Conservation (phyloP, 2,113 vertebrate genomes). For the Setophaga kirtlandii region DNA sequence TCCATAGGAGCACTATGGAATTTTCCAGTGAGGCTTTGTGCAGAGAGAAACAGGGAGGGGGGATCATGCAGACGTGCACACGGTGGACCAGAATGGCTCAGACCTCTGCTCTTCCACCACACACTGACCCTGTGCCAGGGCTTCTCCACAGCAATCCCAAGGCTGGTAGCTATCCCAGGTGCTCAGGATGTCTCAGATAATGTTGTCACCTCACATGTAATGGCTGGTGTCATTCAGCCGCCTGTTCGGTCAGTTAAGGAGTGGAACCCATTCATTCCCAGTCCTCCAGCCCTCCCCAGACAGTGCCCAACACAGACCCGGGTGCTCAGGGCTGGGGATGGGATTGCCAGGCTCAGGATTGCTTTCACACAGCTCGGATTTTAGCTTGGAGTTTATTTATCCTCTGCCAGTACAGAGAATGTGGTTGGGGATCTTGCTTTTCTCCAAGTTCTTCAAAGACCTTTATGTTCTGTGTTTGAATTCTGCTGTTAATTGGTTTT, state of each 20-base stretch:
- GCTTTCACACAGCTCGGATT: slow-evolving; percentile 27
- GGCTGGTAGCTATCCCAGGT: neutral
- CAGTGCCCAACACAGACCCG: neutral
- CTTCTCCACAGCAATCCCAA: neutral
- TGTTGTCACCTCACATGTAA: neutral
- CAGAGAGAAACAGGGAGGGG: neutral
- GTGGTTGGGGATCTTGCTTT: slow-evolving; percentile 36
- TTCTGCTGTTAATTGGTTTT: slow-evolving; percentile 45
- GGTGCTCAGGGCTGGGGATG: neutral
- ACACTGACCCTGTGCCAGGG: neutral
- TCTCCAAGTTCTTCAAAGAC: slow-evolving; percentile 34
- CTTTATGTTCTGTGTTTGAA: slow-evolving; percentile 51
- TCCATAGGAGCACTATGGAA: slow-evolving; percentile 15
- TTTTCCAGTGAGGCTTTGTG: slow-evolving; percentile 27
- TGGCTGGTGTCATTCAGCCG: neutral
- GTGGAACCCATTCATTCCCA: neutral
- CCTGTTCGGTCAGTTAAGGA: neutral
- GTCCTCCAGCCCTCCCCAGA: neutral
- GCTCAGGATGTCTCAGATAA: neutral
- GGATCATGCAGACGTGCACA: neutral
- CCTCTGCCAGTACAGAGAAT: neutral
- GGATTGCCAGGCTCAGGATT: neutral
- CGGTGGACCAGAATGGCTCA: neutral
- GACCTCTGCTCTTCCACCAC: neutral
- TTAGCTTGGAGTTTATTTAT: slow-evolving; percentile 12